Base-by-base conservation (phyloP, 2,113 vertebrate species). In the Podarcis cretensis region DNA sequence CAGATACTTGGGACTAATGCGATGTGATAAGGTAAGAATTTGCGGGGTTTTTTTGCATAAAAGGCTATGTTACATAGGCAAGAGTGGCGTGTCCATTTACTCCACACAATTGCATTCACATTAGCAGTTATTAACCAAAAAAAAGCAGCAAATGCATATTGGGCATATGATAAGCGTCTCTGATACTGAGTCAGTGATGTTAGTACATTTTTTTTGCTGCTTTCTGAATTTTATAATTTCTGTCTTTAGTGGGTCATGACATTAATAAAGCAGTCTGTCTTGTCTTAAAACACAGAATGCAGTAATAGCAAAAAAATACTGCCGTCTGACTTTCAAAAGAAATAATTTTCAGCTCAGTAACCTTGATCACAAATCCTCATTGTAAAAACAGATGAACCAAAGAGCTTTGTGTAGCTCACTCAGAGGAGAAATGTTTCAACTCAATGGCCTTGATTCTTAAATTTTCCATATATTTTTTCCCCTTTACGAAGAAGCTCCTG, bases 1-100 rank as follows among this genome's bases (percentile, higher is more conserved):
- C 86, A 97, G 98, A 93, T 99, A 99, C 87, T 93, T 99, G 96
- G 99, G 99, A 25, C 96, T 99, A 94, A 99, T 99, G 99, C 97
- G 99, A 95, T 99, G 99, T 85, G 99, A 99, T 96, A 99, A 99
- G 98, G 99, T 99, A 98, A 98, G 96, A 87, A 79, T 48, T 48
- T 48, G n/a, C n/a, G n/a, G 43, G 43, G 43, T 0, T 37, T 37
- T 37, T 37, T 84, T 76, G 0, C 0, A 0, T 86, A 54, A 88
- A 40, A 57, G 74, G 0, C 0, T 69, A 10, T 48, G 3, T 66
- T 0, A 2, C 23, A 27, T 40, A 18, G 27, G 12, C 14, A 13
- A 20, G 35, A 86, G n/a, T 57, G 32, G 57, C 4, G 69, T 65
- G 30, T 2, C 66, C 32, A 54, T 54, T 43, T 48, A 76, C 68